Percentiles rank a stretch among this genome's conserved stretches.
phyloP scores from a whole-genome alignment of 2,888 invertebrate species.

The Hermaeophaga mercurialis region DNA sequence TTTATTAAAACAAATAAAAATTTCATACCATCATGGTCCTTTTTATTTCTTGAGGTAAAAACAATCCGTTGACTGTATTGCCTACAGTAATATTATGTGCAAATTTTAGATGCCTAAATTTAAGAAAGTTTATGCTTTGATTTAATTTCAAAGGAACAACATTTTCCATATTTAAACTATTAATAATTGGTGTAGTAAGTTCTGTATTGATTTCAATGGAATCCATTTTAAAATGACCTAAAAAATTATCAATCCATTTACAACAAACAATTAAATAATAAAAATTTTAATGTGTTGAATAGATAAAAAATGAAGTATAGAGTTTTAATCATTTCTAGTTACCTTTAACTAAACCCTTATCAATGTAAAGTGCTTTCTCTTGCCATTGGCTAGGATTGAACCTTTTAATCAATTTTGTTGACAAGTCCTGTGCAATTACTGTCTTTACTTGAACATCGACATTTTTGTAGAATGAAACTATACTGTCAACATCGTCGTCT shows the following conservation, averaged over 20 bases:
- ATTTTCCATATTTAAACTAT: slow-evolving; percentile 56
- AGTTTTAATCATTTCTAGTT: too few relatives aligned
- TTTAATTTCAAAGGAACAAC: slow-evolving; percentile 59
- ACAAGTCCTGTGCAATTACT: slow-evolving; percentile 47
- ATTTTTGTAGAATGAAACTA: slow-evolving; percentile 52
- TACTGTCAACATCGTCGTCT: slow-evolving; percentile 48
- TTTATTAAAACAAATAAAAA: slow-evolving; percentile 18
- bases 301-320: too few relatives aligned
- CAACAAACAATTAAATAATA: too few relatives aligned
- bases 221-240: slow-evolving; percentile 57
- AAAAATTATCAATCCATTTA: slow-evolving; percentile 20
- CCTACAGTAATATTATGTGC: slow-evolving; percentile 47
- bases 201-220: slow-evolving; percentile 55
- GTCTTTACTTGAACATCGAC: slow-evolving; percentile 44
- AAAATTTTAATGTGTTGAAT: too few relatives aligned
- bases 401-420: slow-evolving; percentile 51
- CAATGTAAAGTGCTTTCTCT: slow-evolving; percentile 56
- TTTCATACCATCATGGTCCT: slow-evolving; percentile 64
- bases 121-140: slow-evolving; percentile 56
- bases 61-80: slow-evolving; percentile 56
- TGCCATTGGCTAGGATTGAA: slow-evolving; percentile 56
- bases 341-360: slow-evolving; percentile 52
- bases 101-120: slow-evolving; percentile 51
- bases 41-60: slow-evolving; percentile 56
- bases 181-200: slow-evolving; percentile 57